A percentile compares a stretch with the other conserved stretches of the same genome.
phyloP scores from a whole-genome alignment of 2,888 invertebrate genomes.

The Tetropium fuscum region DNA sequence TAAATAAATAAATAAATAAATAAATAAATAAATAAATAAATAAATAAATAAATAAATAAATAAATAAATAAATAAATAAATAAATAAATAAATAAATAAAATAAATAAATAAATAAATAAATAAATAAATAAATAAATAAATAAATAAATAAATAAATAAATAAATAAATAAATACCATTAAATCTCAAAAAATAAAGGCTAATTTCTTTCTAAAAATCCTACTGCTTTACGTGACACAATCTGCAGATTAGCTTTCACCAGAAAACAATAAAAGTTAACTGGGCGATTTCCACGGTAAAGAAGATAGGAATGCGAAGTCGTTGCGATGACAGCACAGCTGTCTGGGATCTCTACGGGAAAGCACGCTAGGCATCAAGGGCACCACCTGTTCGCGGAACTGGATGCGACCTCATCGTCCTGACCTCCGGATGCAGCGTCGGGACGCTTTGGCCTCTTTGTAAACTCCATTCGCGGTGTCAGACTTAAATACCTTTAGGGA shows the following conservation, averaged over 20 bases:
- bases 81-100: too few relatives aligned
- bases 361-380: slow-evolving; percentile 52
- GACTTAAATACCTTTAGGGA: slow-evolving; percentile 43
- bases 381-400: slow-evolving; percentile 54
- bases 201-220: not conserved
- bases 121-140: too few relatives aligned
- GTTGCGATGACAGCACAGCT: slow-evolving; percentile 53
- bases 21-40: too few relatives aligned
- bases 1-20: too few relatives aligned
- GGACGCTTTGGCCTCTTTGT: slow-evolving; percentile 50
- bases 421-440: slow-evolving; percentile 48
- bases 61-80: too few relatives aligned
- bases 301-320: slow-evolving; percentile 28
- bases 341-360: slow-evolving; percentile 49
- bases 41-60: too few relatives aligned
- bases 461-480: slow-evolving; percentile 22
- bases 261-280: slow-evolving; percentile 15
- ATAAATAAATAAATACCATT: too few relatives aligned
- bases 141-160: too few relatives aligned
- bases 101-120: too few relatives aligned
- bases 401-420: slow-evolving; percentile 22
- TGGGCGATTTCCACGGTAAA: slow-evolving; percentile 18
- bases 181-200: too few relatives aligned
- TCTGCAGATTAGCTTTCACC: slow-evolving; percentile 6
- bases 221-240: not conserved